Percentiles rank a stretch among this genome's conserved stretches.
Evolutionary conservation across 1,140 invertebrate species (phyloP).

Genomic region (Achroia grisella): DNA sequence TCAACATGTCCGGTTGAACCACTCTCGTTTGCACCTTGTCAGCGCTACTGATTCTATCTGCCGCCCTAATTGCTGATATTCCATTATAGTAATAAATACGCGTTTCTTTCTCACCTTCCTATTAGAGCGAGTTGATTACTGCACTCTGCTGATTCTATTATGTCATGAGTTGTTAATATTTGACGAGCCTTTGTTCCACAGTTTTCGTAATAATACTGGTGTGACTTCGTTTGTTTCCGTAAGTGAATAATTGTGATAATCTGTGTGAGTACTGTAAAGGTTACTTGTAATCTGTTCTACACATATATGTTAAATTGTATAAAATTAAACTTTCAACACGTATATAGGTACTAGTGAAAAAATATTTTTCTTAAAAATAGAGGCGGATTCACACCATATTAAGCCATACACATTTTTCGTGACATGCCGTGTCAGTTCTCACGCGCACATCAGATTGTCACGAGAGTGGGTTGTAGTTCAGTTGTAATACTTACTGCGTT

Average conservation of each 20-base stretch:
- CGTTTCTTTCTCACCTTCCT: constrained; percentile 42
- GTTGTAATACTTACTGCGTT: no score
- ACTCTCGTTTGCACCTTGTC: constrained; percentile 71
- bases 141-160: constrained; percentile 38
- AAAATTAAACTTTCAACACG: constrained; percentile 7
- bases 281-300: constrained; percentile 6
- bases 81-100: constrained; percentile 66
- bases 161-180: constrained; percentile 37
- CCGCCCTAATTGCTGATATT: constrained; percentile 66
- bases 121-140: constrained; percentile 40
- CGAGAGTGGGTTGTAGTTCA: constrained; percentile 24
- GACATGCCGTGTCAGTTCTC: constrained; percentile 42
- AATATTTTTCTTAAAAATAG: constrained; percentile 4
- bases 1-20: constrained; percentile 51
- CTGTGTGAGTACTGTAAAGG: no score
- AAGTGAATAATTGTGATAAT: constrained; percentile 9
- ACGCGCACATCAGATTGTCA: constrained; percentile 48
- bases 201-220: constrained; percentile 25
- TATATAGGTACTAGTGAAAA: constrained; percentile 9
- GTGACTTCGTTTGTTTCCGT: constrained; percentile 25
- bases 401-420: constrained; percentile 36
- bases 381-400: constrained; percentile 33
- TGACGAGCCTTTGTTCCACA: constrained; percentile 29
- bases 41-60: constrained; percentile 64
- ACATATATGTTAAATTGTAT: no score